Evolutionary conservation across 2,888 invertebrate genomes (phyloP).

Genomic region (Polydrusus cervinus): DNA sequence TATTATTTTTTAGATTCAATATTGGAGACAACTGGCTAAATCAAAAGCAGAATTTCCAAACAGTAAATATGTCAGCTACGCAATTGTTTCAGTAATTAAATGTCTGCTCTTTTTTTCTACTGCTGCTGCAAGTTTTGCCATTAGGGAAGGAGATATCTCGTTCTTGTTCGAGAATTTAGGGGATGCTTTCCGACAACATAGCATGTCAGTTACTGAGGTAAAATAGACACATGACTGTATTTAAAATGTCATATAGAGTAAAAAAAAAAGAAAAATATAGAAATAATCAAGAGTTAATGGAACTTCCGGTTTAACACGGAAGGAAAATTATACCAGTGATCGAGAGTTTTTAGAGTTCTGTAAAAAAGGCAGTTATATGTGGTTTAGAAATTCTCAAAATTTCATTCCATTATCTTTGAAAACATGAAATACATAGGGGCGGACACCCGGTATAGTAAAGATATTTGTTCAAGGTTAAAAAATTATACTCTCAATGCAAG

Average conservation of each 20-base stretch:
- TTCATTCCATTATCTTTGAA: too few relatives aligned
- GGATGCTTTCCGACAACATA: conserved; percentile 73
- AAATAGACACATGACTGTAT: conserved; percentile 39
- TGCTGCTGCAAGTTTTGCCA: conserved; percentile 74
- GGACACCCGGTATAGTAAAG: too few relatives aligned
- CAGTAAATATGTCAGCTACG: conserved; percentile 82
- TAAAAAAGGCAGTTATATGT: too few relatives aligned
- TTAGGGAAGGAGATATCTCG: conserved; percentile 71
- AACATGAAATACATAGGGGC: too few relatives aligned
- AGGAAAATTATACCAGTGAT: too few relatives aligned
- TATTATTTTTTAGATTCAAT: conserved; percentile 41
- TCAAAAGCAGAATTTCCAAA: conserved; percentile 63
- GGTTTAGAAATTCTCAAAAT: too few relatives aligned
- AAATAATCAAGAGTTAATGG: too few relatives aligned
- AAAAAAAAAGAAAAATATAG: too few relatives aligned
- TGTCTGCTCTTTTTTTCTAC: conserved; percentile 80
- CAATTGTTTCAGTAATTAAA: conserved; percentile 84
- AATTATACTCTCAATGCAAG: too few relatives aligned
- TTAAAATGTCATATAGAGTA: not conserved
- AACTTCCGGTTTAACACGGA: too few relatives aligned
- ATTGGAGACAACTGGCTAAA: conserved; percentile 49
- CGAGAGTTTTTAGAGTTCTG: too few relatives aligned
- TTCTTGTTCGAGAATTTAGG: conserved; percentile 73
- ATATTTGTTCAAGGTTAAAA: too few relatives aligned
- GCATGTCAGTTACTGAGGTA: conserved; percentile 75